Evolutionary conservation across 2,888 invertebrate species (phyloP).

Genomic region (Nemurella pictetii): DNA sequence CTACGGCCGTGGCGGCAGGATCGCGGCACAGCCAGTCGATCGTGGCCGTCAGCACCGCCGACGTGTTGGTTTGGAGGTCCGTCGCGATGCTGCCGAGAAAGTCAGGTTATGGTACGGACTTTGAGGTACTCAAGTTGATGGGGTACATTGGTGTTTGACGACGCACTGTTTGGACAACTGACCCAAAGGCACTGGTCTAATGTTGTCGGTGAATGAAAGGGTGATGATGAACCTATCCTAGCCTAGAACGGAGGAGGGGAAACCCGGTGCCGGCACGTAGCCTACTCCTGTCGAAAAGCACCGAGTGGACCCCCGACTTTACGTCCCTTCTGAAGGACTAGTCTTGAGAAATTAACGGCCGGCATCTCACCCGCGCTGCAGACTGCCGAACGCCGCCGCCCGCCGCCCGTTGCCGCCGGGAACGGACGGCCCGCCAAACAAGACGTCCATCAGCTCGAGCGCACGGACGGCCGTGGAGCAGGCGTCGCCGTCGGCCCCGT

Average conservation of each 20-base stretch:
- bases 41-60: neutral
- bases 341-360: constrained; percentile 19
- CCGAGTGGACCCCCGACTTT: too few species aligned
- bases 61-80: neutral
- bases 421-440: neutral
- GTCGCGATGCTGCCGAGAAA: neutral
- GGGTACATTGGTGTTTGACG: too few species aligned
- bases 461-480: neutral
- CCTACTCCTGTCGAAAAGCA: too few species aligned
- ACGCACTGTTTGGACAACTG: too few species aligned
- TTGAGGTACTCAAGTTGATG: too few species aligned
- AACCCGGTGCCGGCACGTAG: too few species aligned
- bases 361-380: constrained; percentile 50
- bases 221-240: too few species aligned
- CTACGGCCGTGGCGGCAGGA: neutral
- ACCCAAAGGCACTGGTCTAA: too few species aligned
- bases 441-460: neutral
- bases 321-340: too few species aligned
- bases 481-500: neutral
- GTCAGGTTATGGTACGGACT: too few species aligned
- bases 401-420: constrained; percentile 34
- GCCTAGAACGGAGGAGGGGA: too few species aligned
- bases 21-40: neutral
- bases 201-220: too few species aligned
- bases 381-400: constrained; percentile 47